Base-by-base conservation (phyloP, 2,888 invertebrate genomes). In the Stenolophus ochropezus region DNA sequence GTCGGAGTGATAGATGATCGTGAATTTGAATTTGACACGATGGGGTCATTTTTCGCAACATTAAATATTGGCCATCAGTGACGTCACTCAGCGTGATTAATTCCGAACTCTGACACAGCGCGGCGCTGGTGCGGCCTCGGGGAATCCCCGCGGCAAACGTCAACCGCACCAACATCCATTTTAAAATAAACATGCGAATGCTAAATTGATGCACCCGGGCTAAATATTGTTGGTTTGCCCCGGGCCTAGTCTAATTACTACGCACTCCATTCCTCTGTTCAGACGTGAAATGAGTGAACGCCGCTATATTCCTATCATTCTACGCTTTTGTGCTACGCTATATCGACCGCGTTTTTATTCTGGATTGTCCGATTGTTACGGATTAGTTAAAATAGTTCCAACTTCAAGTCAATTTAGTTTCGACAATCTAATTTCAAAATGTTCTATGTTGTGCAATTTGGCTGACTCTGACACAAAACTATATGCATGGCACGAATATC, bases 101-200 rank as follows among this genome's bases (percentile, higher is more conserved):
- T 77, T 77, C 33, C 23, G 18, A 65, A 77, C 77, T 47, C 23
- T 77, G 77, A 77, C 77, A 61, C 49, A 20, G 42, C 51, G 75
- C 53, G 27, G 75, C 75, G 75, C 53, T 65, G n/a, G 42, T n/a
- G 65, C 49, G 27, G 77, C 77, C 65, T 2, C 42, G 65, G 42
- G 47, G 27, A 6, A 23, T 20, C 18, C 73, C 73, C 21, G 58
- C 5, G 49, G 81, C 81, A 16, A 47, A 25, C 81, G 74, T 73
- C 83, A 82, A 77, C 81, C 82, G 76, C 73, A 73, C 61, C 75
- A 82, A 79, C 83, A 80, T 73, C 82, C 83, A 83, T 82, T 84
- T 82, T 74, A 84, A 84, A 83, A 83, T 83, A 84, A 84, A 84
- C 83, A 84, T 82, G 81, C 82, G 82, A 81, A 83, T 84, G 84